Evolutionary conservation across 2,113 vertebrate species (phyloP).

Genomic region (Anser cygnoides): DNA sequence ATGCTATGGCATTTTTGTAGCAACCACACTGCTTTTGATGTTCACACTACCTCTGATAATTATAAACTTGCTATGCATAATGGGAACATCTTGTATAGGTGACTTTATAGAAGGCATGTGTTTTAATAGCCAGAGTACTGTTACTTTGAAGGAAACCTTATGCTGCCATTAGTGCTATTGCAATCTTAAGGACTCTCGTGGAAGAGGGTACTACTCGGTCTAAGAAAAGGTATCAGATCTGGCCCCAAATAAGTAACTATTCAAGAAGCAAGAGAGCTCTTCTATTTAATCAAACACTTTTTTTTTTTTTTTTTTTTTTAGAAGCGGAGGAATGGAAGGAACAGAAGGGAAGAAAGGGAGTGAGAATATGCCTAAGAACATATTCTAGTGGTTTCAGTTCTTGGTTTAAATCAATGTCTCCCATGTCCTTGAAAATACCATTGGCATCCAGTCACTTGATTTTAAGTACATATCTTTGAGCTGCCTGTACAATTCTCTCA

Average conservation of each 20-base stretch:
- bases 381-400: slow-evolving; percentile 57
- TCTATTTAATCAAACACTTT: slow-evolving; percentile 54
- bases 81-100: neutral
- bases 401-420: slow-evolving; percentile 39
- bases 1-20: neutral
- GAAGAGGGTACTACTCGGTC: neutral
- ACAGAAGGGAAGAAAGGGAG: neutral
- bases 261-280: slow-evolving; percentile 38
- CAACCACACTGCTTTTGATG: neutral
- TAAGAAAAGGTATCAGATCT: slow-evolving; percentile 10
- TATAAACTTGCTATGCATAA: neutral
- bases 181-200: slow-evolving; percentile 19
- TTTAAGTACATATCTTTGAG: slow-evolving; percentile 21
- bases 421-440: slow-evolving; percentile 34
- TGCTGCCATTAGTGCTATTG: neutral
- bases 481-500: neutral
- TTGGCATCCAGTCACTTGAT: slow-evolving; percentile 4
- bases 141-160: neutral
- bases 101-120: neutral
- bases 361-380: slow-evolving; percentile 12
- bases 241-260: neutral
- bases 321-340: slow-evolving; percentile 18
- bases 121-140: neutral
- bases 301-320: neutral
- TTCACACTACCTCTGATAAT: neutral